phyloP scores from a whole-genome alignment of 2,113 vertebrate species.

The Ivindomyrus marchei region DNA sequence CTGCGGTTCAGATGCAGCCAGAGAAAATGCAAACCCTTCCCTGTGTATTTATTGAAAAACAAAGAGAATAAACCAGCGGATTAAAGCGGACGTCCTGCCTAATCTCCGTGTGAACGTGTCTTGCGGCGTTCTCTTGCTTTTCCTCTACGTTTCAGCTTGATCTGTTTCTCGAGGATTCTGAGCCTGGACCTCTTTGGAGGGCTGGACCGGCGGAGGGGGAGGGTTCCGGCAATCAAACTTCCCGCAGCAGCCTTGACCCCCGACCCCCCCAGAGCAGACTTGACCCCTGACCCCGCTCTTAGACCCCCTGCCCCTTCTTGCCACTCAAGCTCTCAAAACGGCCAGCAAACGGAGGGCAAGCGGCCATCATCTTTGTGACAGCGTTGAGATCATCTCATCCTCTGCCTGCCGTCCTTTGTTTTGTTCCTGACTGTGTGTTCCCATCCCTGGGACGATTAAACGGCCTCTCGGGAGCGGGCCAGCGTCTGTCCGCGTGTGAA shows the following conservation, averaged over 20 bases:
- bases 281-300: background rate
- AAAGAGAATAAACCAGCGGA: background rate
- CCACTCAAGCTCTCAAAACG: background rate
- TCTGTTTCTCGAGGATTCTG: background rate
- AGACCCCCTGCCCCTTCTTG: background rate
- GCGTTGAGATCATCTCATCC: background rate
- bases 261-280: background rate
- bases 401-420: background rate
- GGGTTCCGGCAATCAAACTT: background rate
- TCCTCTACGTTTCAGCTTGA: background rate
- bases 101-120: conserved; percentile 13
- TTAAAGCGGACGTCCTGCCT: background rate
- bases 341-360: background rate
- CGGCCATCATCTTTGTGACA: background rate
- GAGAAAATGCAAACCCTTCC: background rate
- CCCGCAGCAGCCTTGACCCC: background rate
- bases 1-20: background rate
- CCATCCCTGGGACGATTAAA: background rate
- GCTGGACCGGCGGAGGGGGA: background rate
- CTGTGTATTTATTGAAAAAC: background rate
- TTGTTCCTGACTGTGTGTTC: background rate
- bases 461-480: background rate
- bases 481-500: background rate
- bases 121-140: background rate
- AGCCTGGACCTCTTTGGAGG: background rate